phyloP scores from a whole-genome alignment of 1,140 invertebrate genomes.

The Adelges cooleyi region DNA sequence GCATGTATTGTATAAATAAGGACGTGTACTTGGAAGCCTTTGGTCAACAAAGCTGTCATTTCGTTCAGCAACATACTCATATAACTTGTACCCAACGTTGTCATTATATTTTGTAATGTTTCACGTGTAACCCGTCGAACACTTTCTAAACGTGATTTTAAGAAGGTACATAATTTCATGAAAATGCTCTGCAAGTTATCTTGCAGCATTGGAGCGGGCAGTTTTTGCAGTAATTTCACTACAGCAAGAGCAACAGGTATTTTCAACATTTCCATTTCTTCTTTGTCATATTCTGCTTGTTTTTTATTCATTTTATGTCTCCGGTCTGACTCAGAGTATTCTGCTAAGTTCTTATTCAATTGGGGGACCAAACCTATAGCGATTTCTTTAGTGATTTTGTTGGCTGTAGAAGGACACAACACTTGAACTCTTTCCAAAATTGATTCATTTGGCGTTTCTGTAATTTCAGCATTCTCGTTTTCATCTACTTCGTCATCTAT shows the following conservation, averaged over 20 bases:
- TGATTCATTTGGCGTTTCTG: slow-evolving; percentile 31
- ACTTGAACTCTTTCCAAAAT: slow-evolving; percentile 43
- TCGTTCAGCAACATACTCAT: slow-evolving; percentile 67
- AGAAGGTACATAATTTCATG: slow-evolving; percentile 75
- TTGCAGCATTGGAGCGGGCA: slow-evolving; percentile 63
- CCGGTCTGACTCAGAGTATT: slow-evolving; percentile 56
- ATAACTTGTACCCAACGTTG: slow-evolving; percentile 69
- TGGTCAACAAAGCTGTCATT: slow-evolving; percentile 64
- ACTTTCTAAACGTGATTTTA: slow-evolving; percentile 79
- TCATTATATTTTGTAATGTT: slow-evolving; percentile 78
- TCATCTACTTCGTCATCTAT: slow-evolving; percentile 33
- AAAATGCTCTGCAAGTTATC: slow-evolving; percentile 64
- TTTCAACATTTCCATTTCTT: slow-evolving; percentile 79
- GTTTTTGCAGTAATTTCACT: slow-evolving; percentile 78
- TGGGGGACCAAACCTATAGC: slow-evolving; percentile 49
- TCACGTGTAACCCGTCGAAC: slow-evolving; percentile 75
- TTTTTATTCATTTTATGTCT: slow-evolving; percentile 68
- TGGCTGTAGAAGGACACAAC: slow-evolving; percentile 58
- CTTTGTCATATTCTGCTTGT: slow-evolving; percentile 47
- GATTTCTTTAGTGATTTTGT: slow-evolving; percentile 57
- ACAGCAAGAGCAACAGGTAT: slow-evolving; percentile 86
- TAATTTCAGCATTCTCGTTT: slow-evolving; percentile 34
- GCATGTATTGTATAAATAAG: slow-evolving; percentile 78
- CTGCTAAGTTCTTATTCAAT: slow-evolving; percentile 54
- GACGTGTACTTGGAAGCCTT: slow-evolving; percentile 90